Evolutionary conservation across 2,113 vertebrate species (phyloP).

Genomic region (Nycticorax nycticorax): DNA sequence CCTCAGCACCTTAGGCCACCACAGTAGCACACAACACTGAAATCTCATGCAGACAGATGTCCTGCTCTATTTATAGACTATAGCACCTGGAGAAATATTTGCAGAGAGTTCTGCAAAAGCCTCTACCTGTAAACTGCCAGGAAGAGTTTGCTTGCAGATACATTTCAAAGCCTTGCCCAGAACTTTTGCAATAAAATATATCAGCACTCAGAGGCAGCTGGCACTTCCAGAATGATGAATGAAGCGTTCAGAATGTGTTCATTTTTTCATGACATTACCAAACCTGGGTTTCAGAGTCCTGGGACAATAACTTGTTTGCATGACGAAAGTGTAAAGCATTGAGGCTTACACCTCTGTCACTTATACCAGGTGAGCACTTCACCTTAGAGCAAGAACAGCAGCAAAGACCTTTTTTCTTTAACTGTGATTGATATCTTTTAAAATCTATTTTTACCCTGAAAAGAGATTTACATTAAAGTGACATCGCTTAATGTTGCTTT

Average conservation of each 20-base stretch:
- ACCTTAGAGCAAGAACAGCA: not conserved
- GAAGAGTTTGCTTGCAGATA: not conserved
- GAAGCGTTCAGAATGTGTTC: not conserved
- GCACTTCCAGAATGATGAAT: not conserved
- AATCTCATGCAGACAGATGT: not conserved
- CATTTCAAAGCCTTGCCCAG: not conserved
- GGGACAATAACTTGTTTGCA: not conserved
- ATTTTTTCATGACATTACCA: not conserved
- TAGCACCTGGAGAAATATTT: not conserved
- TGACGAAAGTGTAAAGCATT: not conserved
- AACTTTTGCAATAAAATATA: not conserved
- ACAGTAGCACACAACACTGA: not conserved
- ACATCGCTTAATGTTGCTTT: not conserved
- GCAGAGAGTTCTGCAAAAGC: not conserved
- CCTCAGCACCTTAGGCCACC: not conserved
- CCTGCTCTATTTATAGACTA: not conserved
- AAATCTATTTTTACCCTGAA: not conserved
- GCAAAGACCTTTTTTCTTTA: not conserved
- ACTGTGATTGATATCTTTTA: not conserved
- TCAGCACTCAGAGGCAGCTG: not conserved
- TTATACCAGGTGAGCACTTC: not conserved
- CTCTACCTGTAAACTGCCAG: not conserved
- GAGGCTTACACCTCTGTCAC: not conserved
- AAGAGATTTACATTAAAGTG: not conserved
- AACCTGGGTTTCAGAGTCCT: not conserved